Evolutionary conservation across 2,113 vertebrate genomes (phyloP).

Genomic region (Alethe diademata): DNA sequence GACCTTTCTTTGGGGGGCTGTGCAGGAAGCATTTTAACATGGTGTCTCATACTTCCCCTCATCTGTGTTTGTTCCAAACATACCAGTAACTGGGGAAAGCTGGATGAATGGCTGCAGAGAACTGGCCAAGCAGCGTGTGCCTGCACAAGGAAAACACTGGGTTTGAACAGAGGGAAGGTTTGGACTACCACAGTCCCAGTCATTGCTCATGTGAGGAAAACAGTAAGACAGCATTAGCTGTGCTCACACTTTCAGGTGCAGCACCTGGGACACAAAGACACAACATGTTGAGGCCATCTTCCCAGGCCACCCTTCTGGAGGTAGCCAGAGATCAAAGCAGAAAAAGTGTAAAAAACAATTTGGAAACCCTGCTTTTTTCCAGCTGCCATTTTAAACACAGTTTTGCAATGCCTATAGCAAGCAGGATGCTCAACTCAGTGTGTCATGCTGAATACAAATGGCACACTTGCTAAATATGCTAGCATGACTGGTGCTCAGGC

Average conservation of each 20-base stretch:
- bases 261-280: background rate
- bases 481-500: background rate
- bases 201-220: rapidly evolving
- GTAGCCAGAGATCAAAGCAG: background rate
- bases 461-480: background rate
- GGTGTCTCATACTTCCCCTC: constrained; percentile 55
- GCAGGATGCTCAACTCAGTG: background rate
- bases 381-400: background rate
- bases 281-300: background rate
- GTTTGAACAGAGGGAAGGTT: background rate
- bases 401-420: background rate
- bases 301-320: background rate
- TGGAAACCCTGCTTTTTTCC: background rate
- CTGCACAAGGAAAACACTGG: background rate
- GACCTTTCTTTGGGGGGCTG: constrained; percentile 50
- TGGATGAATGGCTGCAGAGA: background rate
- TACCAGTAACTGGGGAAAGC: constrained; percentile 33
- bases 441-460: background rate
- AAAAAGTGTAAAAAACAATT: background rate
- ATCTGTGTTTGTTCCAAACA: constrained; percentile 62
- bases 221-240: background rate
- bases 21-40: constrained; percentile 44
- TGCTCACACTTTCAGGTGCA: background rate
- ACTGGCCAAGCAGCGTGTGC: background rate
- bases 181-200: background rate